Evolutionary conservation across 2,888 invertebrate species (phyloP).

Genomic region (Zelleria hepariella): DNA sequence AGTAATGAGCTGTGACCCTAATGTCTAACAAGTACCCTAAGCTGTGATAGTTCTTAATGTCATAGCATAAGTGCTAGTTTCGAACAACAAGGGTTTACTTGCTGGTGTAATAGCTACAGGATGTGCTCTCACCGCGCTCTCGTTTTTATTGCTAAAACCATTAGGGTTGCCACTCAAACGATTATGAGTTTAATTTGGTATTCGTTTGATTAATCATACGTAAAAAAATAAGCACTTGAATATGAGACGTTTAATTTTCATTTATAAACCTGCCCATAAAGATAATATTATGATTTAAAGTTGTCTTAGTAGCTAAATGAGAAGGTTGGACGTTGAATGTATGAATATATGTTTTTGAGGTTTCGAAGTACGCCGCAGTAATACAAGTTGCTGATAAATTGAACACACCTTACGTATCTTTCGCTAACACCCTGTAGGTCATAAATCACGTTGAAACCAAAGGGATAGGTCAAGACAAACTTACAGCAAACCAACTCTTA

Average conservation of each 20-base stretch:
- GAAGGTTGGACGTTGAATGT: too few relatives aligned
- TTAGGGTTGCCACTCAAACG: neutral
- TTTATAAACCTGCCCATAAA: neutral
- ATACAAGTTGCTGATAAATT: too few relatives aligned
- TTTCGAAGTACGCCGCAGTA: too few relatives aligned
- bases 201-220: neutral
- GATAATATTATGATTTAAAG: too few relatives aligned
- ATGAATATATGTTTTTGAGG: too few relatives aligned
- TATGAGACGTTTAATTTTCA: neutral
- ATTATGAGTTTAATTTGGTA: neutral
- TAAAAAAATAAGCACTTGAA: neutral
- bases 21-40: constrained; percentile 17
- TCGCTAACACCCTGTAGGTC: too few relatives aligned
- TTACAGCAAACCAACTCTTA: neutral
- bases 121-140: neutral
- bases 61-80: neutral
- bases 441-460: too few relatives aligned
- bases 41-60: neutral
- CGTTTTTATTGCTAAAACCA: neutral
- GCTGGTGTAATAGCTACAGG: neutral
- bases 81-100: neutral
- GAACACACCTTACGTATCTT: too few relatives aligned
- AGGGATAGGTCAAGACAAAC: neutral
- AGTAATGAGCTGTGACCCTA: constrained; percentile 23
- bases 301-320: too few relatives aligned